Conservation (phyloP, 2,113 vertebrate genomes). For the Engystomops pustulosus region DNA sequence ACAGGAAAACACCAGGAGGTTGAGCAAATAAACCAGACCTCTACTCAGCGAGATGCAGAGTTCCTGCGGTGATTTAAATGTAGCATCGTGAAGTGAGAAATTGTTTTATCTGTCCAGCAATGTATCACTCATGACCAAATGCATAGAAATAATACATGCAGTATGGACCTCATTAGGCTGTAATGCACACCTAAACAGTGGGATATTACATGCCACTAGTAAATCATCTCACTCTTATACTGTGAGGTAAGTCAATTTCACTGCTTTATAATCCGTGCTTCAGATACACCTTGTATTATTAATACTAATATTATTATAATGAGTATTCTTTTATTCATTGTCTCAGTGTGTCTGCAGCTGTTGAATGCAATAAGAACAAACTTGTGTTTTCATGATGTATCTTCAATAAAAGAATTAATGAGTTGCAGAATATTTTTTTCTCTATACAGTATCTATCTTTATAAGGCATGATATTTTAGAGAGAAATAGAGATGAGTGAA, state of each 20-base stretch:
- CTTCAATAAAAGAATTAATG: no score
- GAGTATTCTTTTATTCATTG: background rate
- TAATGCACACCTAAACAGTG: constrained; percentile 37
- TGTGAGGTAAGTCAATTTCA: background rate
- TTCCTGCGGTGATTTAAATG: constrained; percentile 45
- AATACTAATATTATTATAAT: background rate
- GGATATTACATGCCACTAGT: constrained; percentile 2
- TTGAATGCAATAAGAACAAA: no score
- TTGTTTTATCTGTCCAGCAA: constrained; percentile 40
- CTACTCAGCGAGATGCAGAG: background rate
- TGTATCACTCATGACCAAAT: constrained; percentile 45
- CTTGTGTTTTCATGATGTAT: no score
- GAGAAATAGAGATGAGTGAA: no score
- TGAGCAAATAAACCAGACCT: constrained; percentile 43
- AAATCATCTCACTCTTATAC: constrained; percentile 9
- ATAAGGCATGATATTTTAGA: no score
- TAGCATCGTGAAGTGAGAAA: constrained; percentile 27
- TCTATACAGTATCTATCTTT: background rate
- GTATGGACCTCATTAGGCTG: constrained; percentile 16
- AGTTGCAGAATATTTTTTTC: background rate
- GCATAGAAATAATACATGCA: constrained; percentile 26
- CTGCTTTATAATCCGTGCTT: background rate
- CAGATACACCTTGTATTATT: background rate
- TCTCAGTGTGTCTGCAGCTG: background rate
- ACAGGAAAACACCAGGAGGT: constrained; percentile 3